These are phyloP conservation scores for Colius striatus DNA, from an alignment of 2,113 vertebrate species.

Conservation along the genomic window DNA sequence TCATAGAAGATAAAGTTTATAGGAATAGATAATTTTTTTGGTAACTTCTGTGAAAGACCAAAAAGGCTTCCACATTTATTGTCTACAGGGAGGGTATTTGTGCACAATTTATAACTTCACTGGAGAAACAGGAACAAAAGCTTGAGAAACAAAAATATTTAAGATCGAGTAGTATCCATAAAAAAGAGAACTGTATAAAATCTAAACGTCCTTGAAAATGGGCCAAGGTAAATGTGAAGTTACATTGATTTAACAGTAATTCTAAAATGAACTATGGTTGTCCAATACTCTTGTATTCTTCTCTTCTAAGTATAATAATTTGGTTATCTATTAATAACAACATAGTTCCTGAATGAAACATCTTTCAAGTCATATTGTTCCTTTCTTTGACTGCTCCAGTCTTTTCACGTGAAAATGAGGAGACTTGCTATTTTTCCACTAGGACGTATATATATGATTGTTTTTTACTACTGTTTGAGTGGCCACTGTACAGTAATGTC, in stretches of 20 bases:
- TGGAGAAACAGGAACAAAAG: not conserved
- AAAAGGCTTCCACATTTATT: not conserved
- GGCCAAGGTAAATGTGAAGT: not conserved
- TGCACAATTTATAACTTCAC: not conserved
- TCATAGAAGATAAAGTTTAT: not conserved
- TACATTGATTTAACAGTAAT: not conserved
- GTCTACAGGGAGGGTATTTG: not conserved
- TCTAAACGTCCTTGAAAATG: not conserved
- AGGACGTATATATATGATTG: not conserved
- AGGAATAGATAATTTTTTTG: not conserved
- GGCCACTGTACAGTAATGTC: not conserved
- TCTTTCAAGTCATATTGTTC: not conserved
- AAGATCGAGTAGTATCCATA: not conserved
- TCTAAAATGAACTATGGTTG: not conserved
- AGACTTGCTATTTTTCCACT: not conserved
- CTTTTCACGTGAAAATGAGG: not conserved
- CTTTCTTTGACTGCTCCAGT: not conserved
- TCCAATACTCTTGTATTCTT: not conserved
- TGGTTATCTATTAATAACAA: not conserved
- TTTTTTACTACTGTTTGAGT: not conserved
- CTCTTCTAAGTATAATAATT: not conserved
- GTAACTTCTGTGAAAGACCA: not conserved
- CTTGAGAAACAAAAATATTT: not conserved
- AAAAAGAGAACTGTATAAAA: not conserved
- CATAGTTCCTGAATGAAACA: not conserved